Evolutionary conservation across 2,888 invertebrate species (phyloP).

Genomic region (Aphidoletes aphidimyza): DNA sequence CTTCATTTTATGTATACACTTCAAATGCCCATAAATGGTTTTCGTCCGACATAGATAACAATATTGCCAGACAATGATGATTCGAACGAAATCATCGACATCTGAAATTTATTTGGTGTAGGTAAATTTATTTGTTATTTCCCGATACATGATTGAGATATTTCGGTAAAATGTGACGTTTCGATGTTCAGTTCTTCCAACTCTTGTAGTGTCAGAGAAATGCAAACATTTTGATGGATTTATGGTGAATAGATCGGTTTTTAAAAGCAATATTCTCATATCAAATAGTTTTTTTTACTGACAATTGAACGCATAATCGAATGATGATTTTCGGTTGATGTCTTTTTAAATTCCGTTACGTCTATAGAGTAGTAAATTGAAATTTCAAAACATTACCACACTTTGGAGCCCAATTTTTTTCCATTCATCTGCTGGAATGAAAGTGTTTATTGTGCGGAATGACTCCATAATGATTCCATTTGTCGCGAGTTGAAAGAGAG

Average conservation of each 20-base stretch:
- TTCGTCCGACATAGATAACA: neutral
- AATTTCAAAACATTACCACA: neutral
- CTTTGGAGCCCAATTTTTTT: neutral
- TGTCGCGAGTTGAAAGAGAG: neutral
- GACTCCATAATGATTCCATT: neutral
- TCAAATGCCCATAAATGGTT: too few species aligned
- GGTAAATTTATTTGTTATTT: conserved; percentile 6
- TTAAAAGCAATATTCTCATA: too few species aligned
- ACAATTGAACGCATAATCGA: too few species aligned
- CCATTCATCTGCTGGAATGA: neutral
- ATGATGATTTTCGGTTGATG: too few species aligned
- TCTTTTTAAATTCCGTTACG: too few species aligned
- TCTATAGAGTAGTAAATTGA: conserved; percentile 1
- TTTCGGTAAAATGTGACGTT: neutral
- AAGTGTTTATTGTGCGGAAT: conserved; percentile 17
- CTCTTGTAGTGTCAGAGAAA: too few species aligned
- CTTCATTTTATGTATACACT: too few species aligned
- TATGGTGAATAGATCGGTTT: too few species aligned
- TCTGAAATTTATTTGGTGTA: neutral
- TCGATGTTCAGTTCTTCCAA: too few species aligned
- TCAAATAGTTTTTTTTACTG: too few species aligned
- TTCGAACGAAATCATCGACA: neutral
- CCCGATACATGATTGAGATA: neutral
- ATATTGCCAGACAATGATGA: neutral
- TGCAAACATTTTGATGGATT: too few species aligned